Evolutionary conservation across 2,113 vertebrate species (phyloP), one percentile per base, ranked within the genome.

Genomic region (Cebidichthys violaceus): DNA sequence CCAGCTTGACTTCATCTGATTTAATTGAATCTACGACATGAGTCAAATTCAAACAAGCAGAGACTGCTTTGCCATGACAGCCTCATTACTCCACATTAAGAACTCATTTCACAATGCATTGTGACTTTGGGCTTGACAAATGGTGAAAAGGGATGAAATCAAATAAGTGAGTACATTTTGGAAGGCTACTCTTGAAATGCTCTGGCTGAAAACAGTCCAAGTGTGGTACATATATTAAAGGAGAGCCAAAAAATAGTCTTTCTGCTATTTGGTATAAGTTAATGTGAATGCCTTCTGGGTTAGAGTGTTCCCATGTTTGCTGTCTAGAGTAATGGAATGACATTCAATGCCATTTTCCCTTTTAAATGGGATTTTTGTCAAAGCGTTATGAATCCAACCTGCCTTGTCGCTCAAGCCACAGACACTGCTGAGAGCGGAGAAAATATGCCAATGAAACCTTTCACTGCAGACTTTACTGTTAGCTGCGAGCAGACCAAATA

Each of bases 21-120:
- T 94, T 94, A 94, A 94, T 94, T 94, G 92, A 94, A 94, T 94
- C 89, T 93, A 91, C 91, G 75, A 90, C 93, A 93, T 94, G 93
- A 94, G 92, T 94, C 93, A 94, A 94, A 94, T 90, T 94, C 92
- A 92, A 94, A 94, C 92, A 94, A 93, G 94, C 92, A 93, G 88
- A 91, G 92, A 91, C 90, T 93, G 90, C 92, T 90, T 89, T 83
- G 89, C 91, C 89, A 84, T 93, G 93, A 94, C 94, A 93, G 92
- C 85, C 92, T 94, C 94, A 94, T 93, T 94, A 94, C 89, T 94
- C 90, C 94, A 94, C 93, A 94, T 94, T 94, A 94, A 93, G 93
- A 93, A 91, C 89, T 92, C 91, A 92, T 94, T 93, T 91, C 88
- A 92, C 85, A 92, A 94, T 93, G 88, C 75, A 87, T 93, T 93